Base-by-base conservation (phyloP, 2,888 invertebrate genomes). In the Ophion obscuratus region DNA sequence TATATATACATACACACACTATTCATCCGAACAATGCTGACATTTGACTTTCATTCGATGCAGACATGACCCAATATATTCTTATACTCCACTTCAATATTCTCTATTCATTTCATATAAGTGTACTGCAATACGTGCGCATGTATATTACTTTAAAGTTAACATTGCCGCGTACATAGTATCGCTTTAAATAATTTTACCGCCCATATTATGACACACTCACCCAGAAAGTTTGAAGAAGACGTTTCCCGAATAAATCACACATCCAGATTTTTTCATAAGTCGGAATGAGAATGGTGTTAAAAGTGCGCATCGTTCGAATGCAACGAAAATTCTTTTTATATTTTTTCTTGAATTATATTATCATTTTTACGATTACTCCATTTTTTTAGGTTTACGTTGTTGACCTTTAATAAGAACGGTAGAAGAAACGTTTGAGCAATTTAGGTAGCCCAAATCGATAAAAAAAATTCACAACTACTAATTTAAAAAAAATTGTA, bases 41-140 rank as follows among this genome's bases (percentile, higher is more conserved):
- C 79, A 76, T 84, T 84, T 83, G 68, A 83, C 75, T 81, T 80
- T 81, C 59, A 62, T 76, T 44, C 75, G 62, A 17, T 75, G 74
- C 74, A 68, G 62, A 61, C 53, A 53, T 59, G 47, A 78, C 59
- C 59, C 24, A 62, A 59, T 31, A 20, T 31, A 27, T 40, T 40
- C 20, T 67, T 20, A 67, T 67, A 36, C 20, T 67, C 40, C 9
- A n/a, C 36, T n/a, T 20, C 67, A 40, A 20, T 67, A 67, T 40
- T 53, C 53, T 53, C 53, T 5, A 53, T 53, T 53, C 53, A 4
- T 14, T 53, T 53, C 53, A 17, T 53, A 53, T 53, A 53, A 1
- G 5, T 53, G 53, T 17, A 14, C 53, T 53, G 53, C 53, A 53
- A 53, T 53, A 53, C 17, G 53, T 53, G 14, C 53, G 14, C 53